phyloP scores from a whole-genome alignment of 1,140 invertebrate species.

The Eueides isabella region DNA sequence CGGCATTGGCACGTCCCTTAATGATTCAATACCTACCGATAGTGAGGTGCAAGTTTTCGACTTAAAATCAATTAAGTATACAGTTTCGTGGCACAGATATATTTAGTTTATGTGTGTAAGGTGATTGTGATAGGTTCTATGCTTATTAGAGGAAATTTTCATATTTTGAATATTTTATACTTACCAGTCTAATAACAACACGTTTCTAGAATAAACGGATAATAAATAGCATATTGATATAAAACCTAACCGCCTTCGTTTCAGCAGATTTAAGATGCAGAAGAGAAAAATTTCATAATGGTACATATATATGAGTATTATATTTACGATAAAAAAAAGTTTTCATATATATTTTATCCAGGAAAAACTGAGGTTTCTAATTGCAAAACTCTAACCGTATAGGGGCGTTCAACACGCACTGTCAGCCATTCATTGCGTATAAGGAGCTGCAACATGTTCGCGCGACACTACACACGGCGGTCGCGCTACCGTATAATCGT shows the following conservation, averaged over 20 bases:
- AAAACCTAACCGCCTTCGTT: no score
- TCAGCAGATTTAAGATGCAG: no score
- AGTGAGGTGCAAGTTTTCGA: background rate
- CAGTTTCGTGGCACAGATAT: background rate
- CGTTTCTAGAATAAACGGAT: no score
- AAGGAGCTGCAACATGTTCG: conserved; percentile 54
- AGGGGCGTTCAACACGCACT: conserved; percentile 52
- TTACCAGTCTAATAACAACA: background rate
- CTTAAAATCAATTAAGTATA: conserved; percentile 28
- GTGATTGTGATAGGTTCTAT: background rate
- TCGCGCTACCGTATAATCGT: conserved; percentile 53
- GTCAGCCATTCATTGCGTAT: conserved; percentile 56
- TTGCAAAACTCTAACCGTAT: conserved; percentile 53
- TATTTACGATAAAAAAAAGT: no score
- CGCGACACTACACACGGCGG: conserved; percentile 46
- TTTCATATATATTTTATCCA: conserved; percentile 35
- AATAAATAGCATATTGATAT: no score
- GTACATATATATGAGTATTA: no score
- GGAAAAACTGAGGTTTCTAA: conserved; percentile 51
- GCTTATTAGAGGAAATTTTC: background rate
- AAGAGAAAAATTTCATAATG: no score
- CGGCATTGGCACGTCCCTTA: conserved; percentile 68
- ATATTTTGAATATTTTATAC: background rate
- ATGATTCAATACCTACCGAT: conserved; percentile 62
- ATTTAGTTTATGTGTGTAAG: background rate